phyloP scores from a whole-genome alignment of 53 echinoderm and acorn worm species.

The Holothuria scabra region DNA sequence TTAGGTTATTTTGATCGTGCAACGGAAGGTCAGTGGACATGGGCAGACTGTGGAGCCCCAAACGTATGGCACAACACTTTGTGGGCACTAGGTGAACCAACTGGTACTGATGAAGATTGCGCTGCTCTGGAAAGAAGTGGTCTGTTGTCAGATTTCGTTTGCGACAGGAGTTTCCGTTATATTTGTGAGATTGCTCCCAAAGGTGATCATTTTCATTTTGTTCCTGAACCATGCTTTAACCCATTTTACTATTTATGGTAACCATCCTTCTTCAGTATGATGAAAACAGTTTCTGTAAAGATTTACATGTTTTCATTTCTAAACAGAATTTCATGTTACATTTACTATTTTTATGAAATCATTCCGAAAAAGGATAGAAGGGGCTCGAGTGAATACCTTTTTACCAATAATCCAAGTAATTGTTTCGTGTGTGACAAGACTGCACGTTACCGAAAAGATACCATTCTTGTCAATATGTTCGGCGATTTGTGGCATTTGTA shows the following conservation, averaged over 20 bases:
- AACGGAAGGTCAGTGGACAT: conserved; percentile 65
- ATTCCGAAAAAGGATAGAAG: no score
- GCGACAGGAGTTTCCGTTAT: conserved; percentile 49
- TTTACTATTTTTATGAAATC: no score
- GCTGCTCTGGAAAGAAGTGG: conserved; percentile 40
- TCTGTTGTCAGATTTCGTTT: conserved; percentile 53
- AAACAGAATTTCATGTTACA: no score
- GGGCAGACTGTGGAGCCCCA: conserved; percentile 69
- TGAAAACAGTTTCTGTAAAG: not conserved
- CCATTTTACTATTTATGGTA: not conserved
- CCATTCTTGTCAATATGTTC: no score
- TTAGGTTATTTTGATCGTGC: conserved; percentile 57
- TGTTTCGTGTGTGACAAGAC: no score
- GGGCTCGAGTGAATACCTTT: no score
- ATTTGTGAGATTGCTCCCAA: conserved; percentile 70
- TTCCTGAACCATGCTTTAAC: no score
- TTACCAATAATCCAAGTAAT: no score
- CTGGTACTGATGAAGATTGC: conserved; percentile 55
- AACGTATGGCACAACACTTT: conserved; percentile 60
- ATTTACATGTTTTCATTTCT: not conserved
- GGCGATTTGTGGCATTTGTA: no score
- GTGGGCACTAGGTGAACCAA: conserved; percentile 65
- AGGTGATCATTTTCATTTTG: conserved; percentile 55
- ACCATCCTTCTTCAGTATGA: not conserved
- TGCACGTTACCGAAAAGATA: no score